Percentiles rank a stretch among this genome's conserved stretches.
Conservation (phyloP, 2,113 vertebrate genomes). For the Balaeniceps rex region DNA sequence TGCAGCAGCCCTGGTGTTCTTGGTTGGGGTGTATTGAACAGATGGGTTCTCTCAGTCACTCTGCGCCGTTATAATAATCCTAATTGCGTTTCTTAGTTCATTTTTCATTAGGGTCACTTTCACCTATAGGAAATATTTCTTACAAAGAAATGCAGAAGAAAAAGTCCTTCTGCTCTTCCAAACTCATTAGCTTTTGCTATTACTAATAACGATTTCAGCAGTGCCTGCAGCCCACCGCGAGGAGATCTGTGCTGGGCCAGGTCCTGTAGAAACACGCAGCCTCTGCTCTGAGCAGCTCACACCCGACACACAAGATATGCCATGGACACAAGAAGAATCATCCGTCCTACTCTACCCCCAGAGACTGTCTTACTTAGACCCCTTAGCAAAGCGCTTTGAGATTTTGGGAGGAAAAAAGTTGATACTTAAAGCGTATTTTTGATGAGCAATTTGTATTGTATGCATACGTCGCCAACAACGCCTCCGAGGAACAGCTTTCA, state of each 20-base stretch:
- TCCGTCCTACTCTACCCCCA: background rate
- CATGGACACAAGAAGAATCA: background rate
- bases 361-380: background rate
- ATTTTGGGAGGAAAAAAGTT: background rate
- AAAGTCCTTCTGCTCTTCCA: background rate
- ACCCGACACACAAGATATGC: background rate
- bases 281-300: background rate
- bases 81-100: constrained; percentile 1
- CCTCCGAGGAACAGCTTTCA: background rate
- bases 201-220: background rate
- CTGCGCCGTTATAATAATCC: background rate
- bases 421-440: background rate
- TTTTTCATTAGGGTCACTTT: constrained; percentile 41
- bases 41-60: constrained; percentile 49
- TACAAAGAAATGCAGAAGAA: background rate
- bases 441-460: background rate
- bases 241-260: background rate
- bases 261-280: background rate
- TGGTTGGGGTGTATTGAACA: background rate
- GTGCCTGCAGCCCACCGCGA: background rate
- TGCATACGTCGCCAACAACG: rapidly evolving
- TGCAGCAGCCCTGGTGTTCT: constrained; percentile 7
- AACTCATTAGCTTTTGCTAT: background rate
- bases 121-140: constrained; percentile 34
- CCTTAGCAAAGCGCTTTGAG: background rate